phyloP scores from a whole-genome alignment of 2,888 invertebrate species.

The Zygaena filipendulae region DNA sequence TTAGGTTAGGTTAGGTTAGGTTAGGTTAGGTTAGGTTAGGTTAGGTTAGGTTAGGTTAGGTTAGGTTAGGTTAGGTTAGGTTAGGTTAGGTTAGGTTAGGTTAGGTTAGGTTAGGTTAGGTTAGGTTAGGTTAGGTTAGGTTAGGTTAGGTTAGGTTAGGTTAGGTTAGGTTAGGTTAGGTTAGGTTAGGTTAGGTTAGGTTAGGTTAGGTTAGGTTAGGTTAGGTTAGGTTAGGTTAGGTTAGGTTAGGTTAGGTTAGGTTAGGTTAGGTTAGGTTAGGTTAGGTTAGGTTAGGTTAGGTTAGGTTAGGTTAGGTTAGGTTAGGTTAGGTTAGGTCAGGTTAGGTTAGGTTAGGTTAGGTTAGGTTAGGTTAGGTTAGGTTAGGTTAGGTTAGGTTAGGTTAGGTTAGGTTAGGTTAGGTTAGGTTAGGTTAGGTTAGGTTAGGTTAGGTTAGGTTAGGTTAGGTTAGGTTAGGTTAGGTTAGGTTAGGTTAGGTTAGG shows the following conservation, averaged over 20 bases:
- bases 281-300: conserved; percentile 14
- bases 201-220: conserved; percentile 11
- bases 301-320: conserved; percentile 14
- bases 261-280: conserved; percentile 14
- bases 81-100: no score
- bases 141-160: conserved; percentile 7
- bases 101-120: conserved; percentile 9
- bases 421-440: conserved; percentile 14
- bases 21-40: no score
- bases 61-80: no score
- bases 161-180: conserved; percentile 8
- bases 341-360: conserved; percentile 14
- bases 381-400: conserved; percentile 14
- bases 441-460: conserved; percentile 13
- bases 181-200: conserved; percentile 7
- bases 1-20: no score
- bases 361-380: conserved; percentile 14
- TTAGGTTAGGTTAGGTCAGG: conserved; percentile 15
- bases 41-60: no score
- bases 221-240: conserved; percentile 13
- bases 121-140: conserved; percentile 7
- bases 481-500: conserved; percentile 11
- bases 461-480: conserved; percentile 10
- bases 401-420: conserved; percentile 14
- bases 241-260: conserved; percentile 13